Evolutionary conservation across 2,113 vertebrate species (phyloP), one percentile per base, ranked within the genome.

Genomic region (Takifugu bimaculatus): DNA sequence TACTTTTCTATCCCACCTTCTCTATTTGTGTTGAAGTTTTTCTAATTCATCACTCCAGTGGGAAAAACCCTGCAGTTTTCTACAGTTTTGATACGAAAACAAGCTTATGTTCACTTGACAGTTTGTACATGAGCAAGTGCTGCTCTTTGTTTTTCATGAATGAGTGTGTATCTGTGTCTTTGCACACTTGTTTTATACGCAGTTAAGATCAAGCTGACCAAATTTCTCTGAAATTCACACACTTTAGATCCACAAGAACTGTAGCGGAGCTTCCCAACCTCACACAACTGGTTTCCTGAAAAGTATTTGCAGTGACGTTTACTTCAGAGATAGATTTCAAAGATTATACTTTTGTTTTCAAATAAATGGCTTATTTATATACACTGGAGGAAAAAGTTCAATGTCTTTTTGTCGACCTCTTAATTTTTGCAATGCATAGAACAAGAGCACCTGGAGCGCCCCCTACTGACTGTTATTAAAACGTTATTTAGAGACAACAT

Each of bases 391-490:
- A 29, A 58, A 50, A 65, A 6, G 55, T 54, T 66, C 60, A 43
- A 48, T 54, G 12, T 58, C 25, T 54, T 32, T 32, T 32, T 32
- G 29, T 32, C 29, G 7, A 3, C 29, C 29, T 32, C 29, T 4
- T 6, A 32, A 6, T 32, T 32, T 6, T 32, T 32, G 5, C 7
- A 59, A 68, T 43, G 56, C 56, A 63, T 61, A 47, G 50, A 68
- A 14, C 13, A 55, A 50, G 43, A 43, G 72, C 50, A 53, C 27
- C 10, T 12, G 5, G 14, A 39, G 63, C 59, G 49, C 77, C 80
- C 63, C 65, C 75, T 87, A 78, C 82, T 87, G 83, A 78, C 70
- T 79, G 72, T 75, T 48, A 72, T 69, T 64, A 76, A 54, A 79
- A 87, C 83, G 20, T 20, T 20, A 20, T 68, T 32, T 6, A 32